Evolutionary conservation across 2,113 vertebrate genomes (phyloP).

Genomic region (Bubo bubo): DNA sequence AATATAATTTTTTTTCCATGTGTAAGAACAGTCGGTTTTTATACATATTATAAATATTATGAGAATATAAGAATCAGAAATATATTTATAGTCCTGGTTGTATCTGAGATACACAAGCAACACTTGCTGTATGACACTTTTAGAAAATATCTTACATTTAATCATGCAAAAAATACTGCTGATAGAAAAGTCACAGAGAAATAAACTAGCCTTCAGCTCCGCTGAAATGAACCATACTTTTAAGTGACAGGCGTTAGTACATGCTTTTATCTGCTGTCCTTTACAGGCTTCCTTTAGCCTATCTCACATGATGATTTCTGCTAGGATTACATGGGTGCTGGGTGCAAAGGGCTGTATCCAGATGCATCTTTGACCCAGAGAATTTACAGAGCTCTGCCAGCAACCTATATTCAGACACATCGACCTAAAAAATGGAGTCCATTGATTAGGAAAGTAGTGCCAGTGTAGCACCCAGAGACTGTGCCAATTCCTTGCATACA

Average conservation of each 20-base stretch:
- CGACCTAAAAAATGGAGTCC: background rate
- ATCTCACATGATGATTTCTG: rapidly evolving
- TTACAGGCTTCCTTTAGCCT: background rate
- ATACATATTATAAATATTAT: background rate
- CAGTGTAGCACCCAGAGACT: background rate
- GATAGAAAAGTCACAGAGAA: background rate
- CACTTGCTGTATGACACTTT: background rate
- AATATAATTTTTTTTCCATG: background rate
- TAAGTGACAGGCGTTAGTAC: background rate
- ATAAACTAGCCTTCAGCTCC: background rate
- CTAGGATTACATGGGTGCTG: background rate
- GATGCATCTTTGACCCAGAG: background rate
- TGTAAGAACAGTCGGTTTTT: background rate
- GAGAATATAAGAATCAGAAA: background rate
- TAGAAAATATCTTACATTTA: background rate
- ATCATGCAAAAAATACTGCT: background rate
- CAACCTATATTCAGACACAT: background rate
- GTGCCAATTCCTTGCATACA: background rate
- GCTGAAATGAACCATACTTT: background rate
- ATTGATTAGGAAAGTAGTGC: background rate
- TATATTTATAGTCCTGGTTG: background rate
- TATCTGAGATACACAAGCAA: background rate
- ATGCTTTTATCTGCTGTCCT: background rate
- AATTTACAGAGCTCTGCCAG: background rate
- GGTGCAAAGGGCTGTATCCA: background rate